Conservation (phyloP, 2,797 vertebrate species). For the Erethizon dorsatum region DNA sequence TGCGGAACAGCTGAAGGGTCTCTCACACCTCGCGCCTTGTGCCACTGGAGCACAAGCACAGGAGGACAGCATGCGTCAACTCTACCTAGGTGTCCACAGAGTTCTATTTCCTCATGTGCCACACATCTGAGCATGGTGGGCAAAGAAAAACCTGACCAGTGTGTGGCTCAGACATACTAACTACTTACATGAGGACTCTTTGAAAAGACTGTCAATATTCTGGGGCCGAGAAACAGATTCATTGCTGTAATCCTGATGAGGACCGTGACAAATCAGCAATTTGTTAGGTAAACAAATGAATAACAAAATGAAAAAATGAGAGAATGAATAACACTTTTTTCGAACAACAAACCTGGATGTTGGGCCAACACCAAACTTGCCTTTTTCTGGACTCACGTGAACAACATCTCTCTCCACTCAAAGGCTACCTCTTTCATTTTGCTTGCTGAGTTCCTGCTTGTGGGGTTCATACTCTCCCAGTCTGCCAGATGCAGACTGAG, state of each 20-base stretch:
- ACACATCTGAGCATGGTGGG: neutral
- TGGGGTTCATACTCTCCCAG: neutral
- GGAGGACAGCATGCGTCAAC: neutral
- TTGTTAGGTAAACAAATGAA: neutral
- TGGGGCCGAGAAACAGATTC: neutral
- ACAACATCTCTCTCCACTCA: neutral
- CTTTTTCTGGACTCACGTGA: neutral
- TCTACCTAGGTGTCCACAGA: neutral
- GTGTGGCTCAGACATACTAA: neutral
- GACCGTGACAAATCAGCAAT: neutral
- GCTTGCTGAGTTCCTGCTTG: neutral
- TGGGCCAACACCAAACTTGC: neutral
- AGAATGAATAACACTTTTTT: neutral
- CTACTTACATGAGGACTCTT: neutral
- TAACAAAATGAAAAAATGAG: neutral
- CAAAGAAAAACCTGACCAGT: neutral
- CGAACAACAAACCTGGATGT: neutral
- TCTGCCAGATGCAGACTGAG: neutral
- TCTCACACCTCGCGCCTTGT: neutral
- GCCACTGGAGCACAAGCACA: neutral
- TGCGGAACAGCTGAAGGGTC: neutral
- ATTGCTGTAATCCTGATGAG: neutral
- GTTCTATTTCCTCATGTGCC: neutral
- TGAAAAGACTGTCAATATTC: neutral
- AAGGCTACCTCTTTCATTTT: neutral